A percentile compares a stretch with the other conserved stretches of the same genome.
Conservation (phyloP, 2,888 invertebrate species). For the Ormyrus nitidulus region DNA sequence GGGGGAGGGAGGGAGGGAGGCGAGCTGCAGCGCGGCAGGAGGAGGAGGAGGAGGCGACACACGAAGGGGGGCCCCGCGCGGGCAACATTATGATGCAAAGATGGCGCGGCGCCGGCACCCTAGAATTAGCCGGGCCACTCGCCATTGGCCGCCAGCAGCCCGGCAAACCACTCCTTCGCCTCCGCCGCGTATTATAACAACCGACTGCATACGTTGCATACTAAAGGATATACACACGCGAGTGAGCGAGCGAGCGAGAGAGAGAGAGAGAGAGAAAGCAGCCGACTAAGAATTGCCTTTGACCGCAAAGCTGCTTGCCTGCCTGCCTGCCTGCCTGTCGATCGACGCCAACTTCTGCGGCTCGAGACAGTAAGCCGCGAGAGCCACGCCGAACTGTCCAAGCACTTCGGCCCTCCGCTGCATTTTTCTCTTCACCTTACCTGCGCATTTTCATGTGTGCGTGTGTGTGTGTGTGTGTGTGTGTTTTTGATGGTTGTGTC, state of each 20-base stretch:
- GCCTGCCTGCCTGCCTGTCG: not conserved
- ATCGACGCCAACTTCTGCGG: not conserved
- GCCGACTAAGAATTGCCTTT: constrained; percentile 66
- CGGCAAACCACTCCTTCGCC: constrained; percentile 75
- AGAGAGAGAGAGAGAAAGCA: constrained; percentile 7
- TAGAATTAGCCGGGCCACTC: constrained; percentile 75
- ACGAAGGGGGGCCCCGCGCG: constrained; percentile 40
- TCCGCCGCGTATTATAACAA: constrained; percentile 65
- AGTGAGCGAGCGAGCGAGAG: constrained; percentile 63
- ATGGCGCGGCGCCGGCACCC: constrained; percentile 74
- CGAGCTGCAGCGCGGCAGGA: constrained; percentile 11
- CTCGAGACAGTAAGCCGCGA: not conserved
- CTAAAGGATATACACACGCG: constrained; percentile 72
- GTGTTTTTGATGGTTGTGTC: not conserved
- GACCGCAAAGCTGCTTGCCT: not conserved
- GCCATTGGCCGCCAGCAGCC: constrained; percentile 72
- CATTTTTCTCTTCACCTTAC: not conserved
- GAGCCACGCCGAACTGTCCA: too few relatives aligned
- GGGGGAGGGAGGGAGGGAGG: constrained; percentile 19
- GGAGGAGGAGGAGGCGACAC: constrained; percentile 56
- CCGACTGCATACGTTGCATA: constrained; percentile 75
- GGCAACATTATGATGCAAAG: constrained; percentile 75
- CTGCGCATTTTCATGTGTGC: constrained; percentile 58
- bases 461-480: constrained; percentile 16
- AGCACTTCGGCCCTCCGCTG: not conserved